These are phyloP conservation scores for Plemyria rubiginata DNA, from an alignment of 2,888 invertebrate species.

Conservation along the genomic window DNA sequence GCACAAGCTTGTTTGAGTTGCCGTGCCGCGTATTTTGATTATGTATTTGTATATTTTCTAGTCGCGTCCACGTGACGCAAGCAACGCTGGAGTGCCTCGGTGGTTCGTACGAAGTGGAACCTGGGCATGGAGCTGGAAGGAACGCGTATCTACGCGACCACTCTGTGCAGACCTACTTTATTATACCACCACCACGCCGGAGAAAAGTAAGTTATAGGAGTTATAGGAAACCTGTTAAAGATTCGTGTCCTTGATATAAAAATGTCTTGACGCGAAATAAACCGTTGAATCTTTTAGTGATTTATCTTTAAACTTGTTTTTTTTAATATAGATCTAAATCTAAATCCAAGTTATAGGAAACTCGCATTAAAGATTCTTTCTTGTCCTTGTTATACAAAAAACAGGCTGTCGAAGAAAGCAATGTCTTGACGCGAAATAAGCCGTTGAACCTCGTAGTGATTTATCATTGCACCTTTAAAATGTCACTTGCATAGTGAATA, in stretches of 20 bases:
- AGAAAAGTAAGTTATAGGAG: constrained; percentile 87
- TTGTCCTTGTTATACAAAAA: not conserved
- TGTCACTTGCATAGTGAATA: too few species aligned
- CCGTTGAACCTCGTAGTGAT: not conserved
- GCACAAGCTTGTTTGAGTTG: too few species aligned
- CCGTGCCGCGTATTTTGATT: not conserved
- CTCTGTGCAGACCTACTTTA: constrained; percentile 94
- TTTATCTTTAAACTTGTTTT: too few species aligned
- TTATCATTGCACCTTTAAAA: not conserved
- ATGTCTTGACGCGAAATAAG: not conserved
- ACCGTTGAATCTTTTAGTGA: too few species aligned
- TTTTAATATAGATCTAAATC: too few species aligned
- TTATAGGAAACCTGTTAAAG: not conserved
- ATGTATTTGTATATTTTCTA: constrained; percentile 54
- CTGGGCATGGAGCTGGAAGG: constrained; percentile 92
- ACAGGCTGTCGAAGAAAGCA: not conserved
- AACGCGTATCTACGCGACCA: constrained; percentile 94
- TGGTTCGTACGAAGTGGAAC: constrained; percentile 96
- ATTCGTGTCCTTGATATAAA: too few species aligned
- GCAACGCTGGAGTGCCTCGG: constrained; percentile 93
- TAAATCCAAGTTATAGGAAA: too few species aligned
- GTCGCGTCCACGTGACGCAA: constrained; percentile 93
- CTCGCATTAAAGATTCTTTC: too few species aligned
- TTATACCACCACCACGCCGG: constrained; percentile 93
- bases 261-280: too few species aligned